A percentile compares a stretch with the other conserved stretches of the same genome.
These are phyloP conservation scores for Coleophora flavipennella DNA, from an alignment of 2,888 invertebrate genomes.

Conservation along the genomic window DNA sequence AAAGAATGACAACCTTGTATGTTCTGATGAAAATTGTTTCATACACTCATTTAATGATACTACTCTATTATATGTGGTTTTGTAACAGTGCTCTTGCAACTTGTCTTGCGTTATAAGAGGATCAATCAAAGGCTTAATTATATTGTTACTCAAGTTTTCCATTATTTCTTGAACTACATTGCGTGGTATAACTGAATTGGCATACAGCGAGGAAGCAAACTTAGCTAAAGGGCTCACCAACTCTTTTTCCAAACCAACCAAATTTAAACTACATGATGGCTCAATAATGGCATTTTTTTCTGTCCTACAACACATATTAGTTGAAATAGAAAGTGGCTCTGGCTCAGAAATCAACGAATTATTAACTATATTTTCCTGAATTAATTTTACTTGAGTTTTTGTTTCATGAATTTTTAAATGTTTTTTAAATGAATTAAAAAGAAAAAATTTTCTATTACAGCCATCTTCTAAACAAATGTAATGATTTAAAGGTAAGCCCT, in stretches of 20 bases:
- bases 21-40: constrained; percentile 3
- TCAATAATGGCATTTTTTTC: too few species aligned
- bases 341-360: too few species aligned
- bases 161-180: constrained; percentile 2
- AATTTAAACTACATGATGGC: too few species aligned
- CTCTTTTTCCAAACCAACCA: neutral
- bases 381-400: neutral
- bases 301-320: too few species aligned
- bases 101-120: constrained; percentile 3
- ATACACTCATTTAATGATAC: constrained; percentile 4
- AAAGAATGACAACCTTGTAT: constrained; percentile 3
- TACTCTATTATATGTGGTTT: constrained; percentile 3
- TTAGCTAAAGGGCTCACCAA: constrained; percentile 4
- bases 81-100: constrained; percentile 3
- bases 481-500: constrained; percentile 3
- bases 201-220: constrained; percentile 3
- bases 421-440: constrained; percentile 5
- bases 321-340: too few species aligned
- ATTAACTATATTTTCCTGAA: neutral
- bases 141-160: constrained; percentile 2
- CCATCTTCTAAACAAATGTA: constrained; percentile 3
- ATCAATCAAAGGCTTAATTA: constrained; percentile 6
- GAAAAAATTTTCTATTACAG: constrained; percentile 3
- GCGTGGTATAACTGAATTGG: constrained; percentile 3
- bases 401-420: constrained; percentile 3